Evolutionary conservation across 2,888 invertebrate genomes (phyloP).

Genomic region (Sphinx pinastri): DNA sequence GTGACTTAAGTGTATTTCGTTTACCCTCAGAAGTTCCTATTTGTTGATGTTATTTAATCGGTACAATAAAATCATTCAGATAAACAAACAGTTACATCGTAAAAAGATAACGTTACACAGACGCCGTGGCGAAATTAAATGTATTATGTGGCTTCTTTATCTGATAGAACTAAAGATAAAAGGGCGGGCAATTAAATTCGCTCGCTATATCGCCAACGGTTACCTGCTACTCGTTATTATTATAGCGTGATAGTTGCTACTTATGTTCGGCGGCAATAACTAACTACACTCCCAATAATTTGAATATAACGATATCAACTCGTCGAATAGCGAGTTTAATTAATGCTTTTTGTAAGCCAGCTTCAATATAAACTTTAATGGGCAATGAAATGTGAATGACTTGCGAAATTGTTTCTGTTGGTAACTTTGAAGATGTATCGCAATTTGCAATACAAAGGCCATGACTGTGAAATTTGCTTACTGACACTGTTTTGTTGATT

Average conservation of each 20-base stretch:
- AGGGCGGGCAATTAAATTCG: not conserved
- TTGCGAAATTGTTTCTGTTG: conserved; percentile 12
- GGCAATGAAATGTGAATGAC: conserved; percentile 18
- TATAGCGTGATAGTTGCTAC: not conserved
- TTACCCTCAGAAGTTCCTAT: not conserved
- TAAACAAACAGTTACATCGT: conserved; percentile 3
- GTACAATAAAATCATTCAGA: conserved; percentile 3
- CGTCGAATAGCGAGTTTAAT: not conserved
- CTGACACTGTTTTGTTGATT: not conserved
- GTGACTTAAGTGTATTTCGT: no score
- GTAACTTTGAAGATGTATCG: not conserved
- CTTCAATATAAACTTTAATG: not conserved
- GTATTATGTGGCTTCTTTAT: not conserved
- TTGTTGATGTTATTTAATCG: not conserved
- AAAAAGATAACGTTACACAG: conserved; percentile 11
- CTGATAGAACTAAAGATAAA: conserved; percentile 15
- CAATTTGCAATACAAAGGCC: conserved; percentile 1
- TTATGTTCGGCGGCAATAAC: not conserved
- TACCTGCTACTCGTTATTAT: not conserved
- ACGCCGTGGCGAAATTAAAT: not conserved
- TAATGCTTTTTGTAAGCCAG: not conserved
- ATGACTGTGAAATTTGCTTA: conserved; percentile 5
- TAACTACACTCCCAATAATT: not conserved
- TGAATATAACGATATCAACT: not conserved
- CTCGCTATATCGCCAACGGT: not conserved